These are phyloP conservation scores for Drosophila funebris DNA, from an alignment of 1,140 invertebrate genomes.

Conservation along the genomic window DNA sequence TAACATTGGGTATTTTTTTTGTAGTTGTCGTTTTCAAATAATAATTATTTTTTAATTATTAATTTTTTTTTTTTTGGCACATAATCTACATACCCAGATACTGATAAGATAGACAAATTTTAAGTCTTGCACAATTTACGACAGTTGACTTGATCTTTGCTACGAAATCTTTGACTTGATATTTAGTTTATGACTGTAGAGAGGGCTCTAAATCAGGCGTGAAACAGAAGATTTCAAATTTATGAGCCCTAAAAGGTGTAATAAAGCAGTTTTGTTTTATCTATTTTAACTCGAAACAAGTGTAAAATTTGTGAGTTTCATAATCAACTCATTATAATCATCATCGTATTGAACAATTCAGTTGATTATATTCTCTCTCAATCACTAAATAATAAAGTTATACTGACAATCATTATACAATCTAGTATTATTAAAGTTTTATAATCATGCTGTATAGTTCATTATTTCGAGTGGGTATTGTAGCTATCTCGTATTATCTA, in stretches of 20 bases:
- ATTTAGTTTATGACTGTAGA: constrained; percentile 13
- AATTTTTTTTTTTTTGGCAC: constrained; percentile 1
- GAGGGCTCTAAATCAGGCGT: constrained; percentile 9
- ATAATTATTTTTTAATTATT: constrained; percentile 20
- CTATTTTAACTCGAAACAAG: no score
- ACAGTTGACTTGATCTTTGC: constrained; percentile 21
- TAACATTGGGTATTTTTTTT: constrained; percentile 26
- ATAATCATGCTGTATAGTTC: not conserved
- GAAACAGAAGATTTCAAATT: constrained; percentile 12
- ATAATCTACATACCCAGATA: constrained; percentile 19
- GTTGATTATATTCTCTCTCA: no score
- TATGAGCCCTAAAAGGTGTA: not conserved
- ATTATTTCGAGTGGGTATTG: not conserved
- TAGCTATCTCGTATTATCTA: constrained; percentile 13
- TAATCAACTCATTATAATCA: no score
- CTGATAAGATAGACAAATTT: constrained; percentile 64
- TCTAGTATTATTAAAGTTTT: not conserved
- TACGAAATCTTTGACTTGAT: constrained; percentile 16
- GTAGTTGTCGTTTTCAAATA: not conserved
- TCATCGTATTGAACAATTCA: no score
- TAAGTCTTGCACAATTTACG: constrained; percentile 74
- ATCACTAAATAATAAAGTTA: no score
- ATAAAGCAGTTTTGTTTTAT: constrained; percentile 2
- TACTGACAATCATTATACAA: not conserved
- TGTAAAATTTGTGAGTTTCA: no score